Base-by-base conservation (phyloP, 2,888 invertebrate genomes). In the Drosophila macrospina region DNA sequence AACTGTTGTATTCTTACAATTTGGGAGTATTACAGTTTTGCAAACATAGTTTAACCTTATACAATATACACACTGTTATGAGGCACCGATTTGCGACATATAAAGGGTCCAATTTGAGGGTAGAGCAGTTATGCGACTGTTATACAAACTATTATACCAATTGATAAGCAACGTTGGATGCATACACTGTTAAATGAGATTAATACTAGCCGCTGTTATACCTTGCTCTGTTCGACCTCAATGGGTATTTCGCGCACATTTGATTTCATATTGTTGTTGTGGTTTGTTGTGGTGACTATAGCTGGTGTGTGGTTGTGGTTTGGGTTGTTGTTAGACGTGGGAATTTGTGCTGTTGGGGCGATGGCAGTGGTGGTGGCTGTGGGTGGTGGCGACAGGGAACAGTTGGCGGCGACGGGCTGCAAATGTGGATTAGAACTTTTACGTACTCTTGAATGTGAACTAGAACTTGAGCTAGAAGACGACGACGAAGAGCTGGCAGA, bases 161-260 rank as follows among this genome's bases (percentile, higher is more conserved):
- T 41, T 50, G 50, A 41, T 15, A 71, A 39, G 16, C 16, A 28
- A 5, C 11, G 11, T 7, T 6, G 13, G 5, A 36, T 20, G 7
- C 13, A 13, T 20, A 34, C 50, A 28, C n/a, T 52, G 28, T 30
- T 28, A 10, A 28, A 24, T 7, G n/a, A 8, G 28, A 47, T 32
- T 28, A 0, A 28, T 47, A 30, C 4, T n/a, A 16, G 20, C 28
- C 50, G 24, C 62, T 69, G 60, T 63, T 75, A 72, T 87, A 92
- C 92, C 92, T 91, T 89, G 72, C 86, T 89, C 69, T 91, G 90
- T 74, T 91, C 90, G 69, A 92, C 91, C 85, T 91, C 92, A 56
- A 92, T 92, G 60, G 92, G 92, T 68, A 92, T 92, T 88, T 92
- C 91, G 54, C 92, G 92, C 45, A 91, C 78, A 72, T 89, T 80